Evolutionary conservation across 2,888 invertebrate genomes (phyloP).

Genomic region (Acrocyrtus sp.): DNA sequence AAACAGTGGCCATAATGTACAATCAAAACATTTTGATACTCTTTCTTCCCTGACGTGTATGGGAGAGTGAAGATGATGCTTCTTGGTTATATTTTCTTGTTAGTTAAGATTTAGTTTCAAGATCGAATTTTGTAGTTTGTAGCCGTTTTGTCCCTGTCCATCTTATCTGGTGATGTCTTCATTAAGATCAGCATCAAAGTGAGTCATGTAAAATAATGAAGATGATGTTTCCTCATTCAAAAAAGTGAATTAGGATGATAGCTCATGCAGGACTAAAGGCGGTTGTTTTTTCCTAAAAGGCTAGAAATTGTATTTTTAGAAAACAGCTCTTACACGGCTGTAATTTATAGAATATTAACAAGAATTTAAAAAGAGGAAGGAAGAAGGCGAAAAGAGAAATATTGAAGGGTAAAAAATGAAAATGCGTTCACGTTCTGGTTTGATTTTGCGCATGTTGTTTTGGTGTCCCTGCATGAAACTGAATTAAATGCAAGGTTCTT

Average conservation of each 20-base stretch:
- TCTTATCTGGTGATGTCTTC: background rate
- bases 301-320: background rate
- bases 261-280: background rate
- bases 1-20: background rate
- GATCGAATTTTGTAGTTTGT: background rate
- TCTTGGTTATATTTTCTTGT: background rate
- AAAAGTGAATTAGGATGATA: background rate
- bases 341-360: background rate
- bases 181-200: background rate
- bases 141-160: background rate
- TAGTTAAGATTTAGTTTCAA: too few relatives aligned
- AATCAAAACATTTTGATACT: background rate
- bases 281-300: background rate
- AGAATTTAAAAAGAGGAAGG: background rate
- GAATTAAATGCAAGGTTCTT: constrained; percentile 41
- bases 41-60: background rate
- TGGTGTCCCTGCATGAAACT: constrained; percentile 39
- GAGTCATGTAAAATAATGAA: background rate
- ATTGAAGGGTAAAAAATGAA: background rate
- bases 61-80: background rate
- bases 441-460: background rate
- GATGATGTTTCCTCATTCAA: background rate
- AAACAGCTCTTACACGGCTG: too few relatives aligned
- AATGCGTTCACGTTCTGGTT: background rate
- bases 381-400: background rate